Evolutionary conservation across 2,888 invertebrate genomes (phyloP), one percentile per base, ranked within the genome.

Genomic region (Amphimallon solstitiale): DNA sequence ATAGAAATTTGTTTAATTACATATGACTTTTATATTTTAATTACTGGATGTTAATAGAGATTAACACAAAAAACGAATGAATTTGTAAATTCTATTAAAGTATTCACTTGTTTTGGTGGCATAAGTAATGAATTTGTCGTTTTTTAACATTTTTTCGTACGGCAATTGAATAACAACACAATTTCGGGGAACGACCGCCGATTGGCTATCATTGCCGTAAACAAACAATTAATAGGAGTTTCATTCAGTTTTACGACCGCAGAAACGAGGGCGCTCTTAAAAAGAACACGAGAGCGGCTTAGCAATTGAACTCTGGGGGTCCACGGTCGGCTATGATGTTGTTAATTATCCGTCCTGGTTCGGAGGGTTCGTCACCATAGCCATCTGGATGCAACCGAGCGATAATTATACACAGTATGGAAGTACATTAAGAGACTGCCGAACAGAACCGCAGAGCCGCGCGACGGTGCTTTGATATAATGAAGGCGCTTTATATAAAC

Each of bases 171-270:
- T 15, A 9, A 19, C n/a, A n/a, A n/a, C 19, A 29, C 15, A 14
- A 12, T 34, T 14, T 60, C 43, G 37, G 37, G 12, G 12, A 14
- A 49, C 19, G 40, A 21, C 6, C 12, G 7, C 12, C 40, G 40
- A 63, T 51, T 63, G 38, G 43, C 63, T 37, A 17, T 15, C 38
- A 37, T 17, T 37, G 14, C 46, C 46, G 49, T 49, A 61, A 61
- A 61, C 60, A 63, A 63, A 63, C 63, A 52, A 63, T 63, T 63
- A 63, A 63, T 63, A 40, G 51, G 38, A 62, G 52, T 40, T 49
- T 40, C 38, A 21, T 37, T 51, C 51, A 12, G 17, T 51, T 49
- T 34, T 17, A 21, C 37, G 37, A 19, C 43, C 46, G 60, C 45
- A 21, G 35, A 6, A 37, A 35, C 19, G 54, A 12, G 29, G 38